These are phyloP conservation scores for Trichosurus vulpecula DNA, from an alignment of 2,797 vertebrate genomes.

Conservation along the genomic window DNA sequence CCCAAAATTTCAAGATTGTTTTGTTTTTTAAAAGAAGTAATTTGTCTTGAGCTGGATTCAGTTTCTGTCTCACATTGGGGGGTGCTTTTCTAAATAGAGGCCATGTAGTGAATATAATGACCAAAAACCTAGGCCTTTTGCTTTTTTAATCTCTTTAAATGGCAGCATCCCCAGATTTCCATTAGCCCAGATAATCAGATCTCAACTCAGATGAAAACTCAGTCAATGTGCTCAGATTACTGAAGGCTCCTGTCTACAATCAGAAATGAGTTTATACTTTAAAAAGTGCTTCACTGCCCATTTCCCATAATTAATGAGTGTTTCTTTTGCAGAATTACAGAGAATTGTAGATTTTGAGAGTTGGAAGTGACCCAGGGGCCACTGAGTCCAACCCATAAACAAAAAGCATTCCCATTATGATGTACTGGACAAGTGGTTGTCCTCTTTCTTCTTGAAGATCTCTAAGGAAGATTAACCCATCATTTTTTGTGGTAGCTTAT, in stretches of 20 bases:
- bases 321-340: neutral
- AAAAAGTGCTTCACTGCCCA: neutral
- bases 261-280: neutral
- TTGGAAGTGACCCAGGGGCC: neutral
- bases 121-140: neutral
- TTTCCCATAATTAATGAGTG: neutral
- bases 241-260: neutral
- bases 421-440: neutral
- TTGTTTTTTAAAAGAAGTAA: neutral
- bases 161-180: neutral
- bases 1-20: neutral
- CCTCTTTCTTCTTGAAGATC: neutral
- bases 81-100: neutral
- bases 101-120: neutral
- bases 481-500: neutral
- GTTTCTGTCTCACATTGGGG: neutral
- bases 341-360: neutral
- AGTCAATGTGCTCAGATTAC: neutral
- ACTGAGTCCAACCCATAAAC: neutral
- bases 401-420: neutral
- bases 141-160: neutral
- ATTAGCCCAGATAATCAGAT: neutral
- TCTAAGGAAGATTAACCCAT: neutral
- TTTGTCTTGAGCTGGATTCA: neutral
- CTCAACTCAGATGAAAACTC: neutral